Evolutionary conservation across 2,113 vertebrate species (phyloP).

Genomic region (Symphodus melops): DNA sequence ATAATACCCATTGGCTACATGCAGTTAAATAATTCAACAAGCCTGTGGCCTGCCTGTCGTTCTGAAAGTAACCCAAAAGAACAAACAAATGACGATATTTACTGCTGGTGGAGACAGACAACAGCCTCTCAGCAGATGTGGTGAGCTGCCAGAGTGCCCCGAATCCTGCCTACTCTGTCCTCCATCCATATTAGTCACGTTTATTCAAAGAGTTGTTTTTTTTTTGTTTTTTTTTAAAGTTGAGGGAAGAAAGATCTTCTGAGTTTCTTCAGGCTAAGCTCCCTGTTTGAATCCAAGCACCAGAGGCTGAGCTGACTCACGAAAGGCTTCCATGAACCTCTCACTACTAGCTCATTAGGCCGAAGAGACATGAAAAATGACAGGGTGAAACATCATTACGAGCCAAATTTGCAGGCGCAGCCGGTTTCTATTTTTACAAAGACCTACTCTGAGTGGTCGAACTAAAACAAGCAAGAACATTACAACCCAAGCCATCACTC

Average conservation of each 20-base stretch:
- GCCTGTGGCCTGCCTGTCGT: constrained; percentile 57
- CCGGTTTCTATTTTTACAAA: constrained; percentile 53
- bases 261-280: constrained; percentile 19
- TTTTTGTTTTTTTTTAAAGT: constrained; percentile 28
- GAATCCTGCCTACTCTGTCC: constrained; percentile 31
- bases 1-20: constrained; percentile 60
- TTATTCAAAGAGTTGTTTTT: constrained; percentile 38
- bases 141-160: constrained; percentile 19
- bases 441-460: constrained; percentile 33
- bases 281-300: constrained; percentile 20
- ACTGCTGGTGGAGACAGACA: constrained; percentile 31
- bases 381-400: constrained; percentile 52
- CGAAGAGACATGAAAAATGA: constrained; percentile 45
- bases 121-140: constrained; percentile 25
- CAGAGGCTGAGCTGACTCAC: constrained; percentile 44
- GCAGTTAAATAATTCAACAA: constrained; percentile 75
- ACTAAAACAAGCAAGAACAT: constrained; percentile 27
- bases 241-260: constrained; percentile 39
- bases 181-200: constrained; percentile 22
- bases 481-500: constrained; percentile 38
- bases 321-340: constrained; percentile 43
- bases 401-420: constrained; percentile 49
- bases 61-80: constrained; percentile 52
- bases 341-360: constrained; percentile 48
- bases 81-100: constrained; percentile 24